Base-by-base conservation (phyloP, 1,140 invertebrate genomes). In the Cyphomyrmex costatus region DNA sequence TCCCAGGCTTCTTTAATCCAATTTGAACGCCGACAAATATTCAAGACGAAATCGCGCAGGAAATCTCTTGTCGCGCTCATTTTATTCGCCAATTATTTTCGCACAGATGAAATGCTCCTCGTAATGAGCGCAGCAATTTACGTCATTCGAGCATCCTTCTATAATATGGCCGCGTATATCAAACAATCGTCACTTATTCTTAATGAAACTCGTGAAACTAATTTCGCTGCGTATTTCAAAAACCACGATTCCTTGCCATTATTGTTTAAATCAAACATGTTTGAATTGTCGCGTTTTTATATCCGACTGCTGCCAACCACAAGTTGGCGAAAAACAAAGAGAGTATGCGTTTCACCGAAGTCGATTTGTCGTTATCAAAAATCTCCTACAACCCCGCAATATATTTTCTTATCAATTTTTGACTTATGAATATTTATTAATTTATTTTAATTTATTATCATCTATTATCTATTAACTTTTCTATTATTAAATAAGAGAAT, bases 1-100 rank as follows among this genome's bases (percentile, higher is more conserved):
- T 61, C 65, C 16, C 77, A n/a, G 10, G 79, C 79, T 83, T 83
- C 79, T 83, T 83, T 61, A 83, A 83, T 83, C 53, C 79, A 83
- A 61, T 60, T 83, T 83, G 30, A 73, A 49, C 30, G 30, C 53
- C 79, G 36, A 58, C 68, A 49, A 83, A 83, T 63, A 83, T 60
- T 74, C 68, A 83, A 83, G 79, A 83, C 53, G 68, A 73, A 60
- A 82, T 60, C 79, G 53, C 53, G 60, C 53, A 8, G 36, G n/a
- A 60, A 82, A 73, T 82, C 46, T 46, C 51, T 21, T 10, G 49
- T 42, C 16, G 8, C 49, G 51, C 24, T 60, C 46, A 83, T 83
- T 83, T 46, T 60, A 68, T 68, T 73, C 79, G 56, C 36, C 68
- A 74, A 83, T 83, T 83, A 83, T 83, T 74, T 73, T 82, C 24